Evolutionary conservation across 2,113 vertebrate species (phyloP), one percentile per base, ranked within the genome.

Genomic region (Cephalopterus ornatus): DNA sequence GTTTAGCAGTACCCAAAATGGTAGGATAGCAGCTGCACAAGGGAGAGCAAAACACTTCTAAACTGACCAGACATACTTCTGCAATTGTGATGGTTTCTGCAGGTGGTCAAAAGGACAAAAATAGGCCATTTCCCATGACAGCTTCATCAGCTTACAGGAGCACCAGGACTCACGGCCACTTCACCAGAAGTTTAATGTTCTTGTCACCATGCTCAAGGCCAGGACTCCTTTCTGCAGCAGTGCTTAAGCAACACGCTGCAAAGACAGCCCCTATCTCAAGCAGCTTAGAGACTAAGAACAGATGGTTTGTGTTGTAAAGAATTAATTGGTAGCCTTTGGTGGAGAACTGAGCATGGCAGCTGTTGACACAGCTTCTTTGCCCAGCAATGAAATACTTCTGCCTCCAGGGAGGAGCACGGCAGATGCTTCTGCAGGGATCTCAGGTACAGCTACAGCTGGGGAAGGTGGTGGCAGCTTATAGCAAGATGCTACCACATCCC

Each of bases 391-490:
- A 75, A 56, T 20, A 67, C 8, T 76, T 75, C 30, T 81, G n/a
- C 56, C 46, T 71, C 12, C 0, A 1, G 50, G 46, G 62, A 85
- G n/a, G 13, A 75, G 56, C 2, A 0, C 15, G 46, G 74, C 89
- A 85, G 68, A 41, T 80, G 67, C 56, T 71, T 47, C 56, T 66
- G 26, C 7, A 1, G 41, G 21, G 55, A 53, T 23, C 32, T 44
- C 1, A 0, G 58, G 55, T 3, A 0, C 42, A 58, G 56, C 49
- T 68, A 27, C 0, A 1, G 59, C 59, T 77, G 39, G 33, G 65
- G 46, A 2, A 4, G 24, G 41, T 50, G 30, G 15, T 37, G 14
- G 41, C 41, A 67, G 58, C 63, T 62, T 14, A 0, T 7, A 30
- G 14, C 30, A 35, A 62, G 47, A 37, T n/a, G 59, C 33, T 55